Conservation (phyloP, 2,888 invertebrate genomes). For the Drymonia ruficornis region DNA sequence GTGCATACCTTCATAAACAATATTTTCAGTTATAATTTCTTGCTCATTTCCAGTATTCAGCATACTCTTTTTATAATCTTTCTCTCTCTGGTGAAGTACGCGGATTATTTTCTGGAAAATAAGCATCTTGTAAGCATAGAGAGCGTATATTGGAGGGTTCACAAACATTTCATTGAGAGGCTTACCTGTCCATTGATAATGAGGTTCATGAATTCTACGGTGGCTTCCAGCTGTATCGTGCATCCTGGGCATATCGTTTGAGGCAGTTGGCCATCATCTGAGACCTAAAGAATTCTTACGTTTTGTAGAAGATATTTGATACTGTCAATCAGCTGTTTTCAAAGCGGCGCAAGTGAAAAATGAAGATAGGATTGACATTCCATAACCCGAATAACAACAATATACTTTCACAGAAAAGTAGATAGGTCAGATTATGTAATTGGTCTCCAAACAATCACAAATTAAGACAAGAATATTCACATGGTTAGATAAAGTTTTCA, state of each 20-base stretch:
- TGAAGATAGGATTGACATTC: constrained; percentile 19
- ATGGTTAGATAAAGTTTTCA: constrained; percentile 7
- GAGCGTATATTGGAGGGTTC: no score
- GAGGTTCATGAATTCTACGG: constrained; percentile 89
- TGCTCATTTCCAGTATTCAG: constrained; percentile 41
- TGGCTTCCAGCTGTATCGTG: constrained; percentile 90
- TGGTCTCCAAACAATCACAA: neutral
- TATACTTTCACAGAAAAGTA: neutral
- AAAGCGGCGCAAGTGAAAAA: constrained; percentile 23
- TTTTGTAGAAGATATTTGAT: neutral
- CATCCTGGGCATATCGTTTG: constrained; percentile 91
- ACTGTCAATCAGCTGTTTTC: neutral
- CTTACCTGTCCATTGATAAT: constrained; percentile 88
- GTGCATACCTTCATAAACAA: constrained; percentile 68
- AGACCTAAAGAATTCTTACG: constrained; percentile 79
- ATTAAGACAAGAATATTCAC: constrained; percentile 7
- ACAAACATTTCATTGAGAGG: neutral
- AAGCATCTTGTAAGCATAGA: neutral
- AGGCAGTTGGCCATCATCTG: constrained; percentile 88
- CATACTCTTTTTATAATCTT: constrained; percentile 66
- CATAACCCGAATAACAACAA: constrained; percentile 11
- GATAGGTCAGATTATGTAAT: neutral
- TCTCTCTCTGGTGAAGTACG: constrained; percentile 66
- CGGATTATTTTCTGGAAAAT: constrained; percentile 72
- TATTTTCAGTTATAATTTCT: constrained; percentile 61